phyloP scores from a whole-genome alignment of 1,140 invertebrate genomes.

The Drosophila orena region DNA sequence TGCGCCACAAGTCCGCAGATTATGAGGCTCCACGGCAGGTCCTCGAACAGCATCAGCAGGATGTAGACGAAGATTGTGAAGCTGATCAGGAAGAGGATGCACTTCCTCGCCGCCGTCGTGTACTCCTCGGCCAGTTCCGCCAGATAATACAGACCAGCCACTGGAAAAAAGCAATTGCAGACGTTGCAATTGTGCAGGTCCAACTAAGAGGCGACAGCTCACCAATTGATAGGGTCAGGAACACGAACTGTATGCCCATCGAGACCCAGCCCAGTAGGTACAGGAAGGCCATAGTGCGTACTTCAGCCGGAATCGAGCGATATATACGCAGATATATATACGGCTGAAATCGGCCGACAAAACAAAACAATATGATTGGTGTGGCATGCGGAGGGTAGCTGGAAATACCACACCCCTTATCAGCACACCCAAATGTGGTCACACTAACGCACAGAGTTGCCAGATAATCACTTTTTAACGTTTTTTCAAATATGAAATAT shows the following conservation, averaged over 20 bases:
- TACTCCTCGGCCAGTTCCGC: constrained; percentile 96
- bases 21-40: constrained; percentile 89
- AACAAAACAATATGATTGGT: constrained; percentile 62
- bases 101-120: constrained; percentile 90
- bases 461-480: no score
- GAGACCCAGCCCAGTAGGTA: constrained; percentile 87
- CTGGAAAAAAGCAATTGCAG: constrained; percentile 85
- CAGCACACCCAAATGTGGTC: no score
- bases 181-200: constrained; percentile 23
- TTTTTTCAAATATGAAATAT: no score
- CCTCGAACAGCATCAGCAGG: constrained; percentile 92
- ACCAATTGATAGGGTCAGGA: constrained; percentile 88
- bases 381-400: background rate
- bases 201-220: constrained; percentile 50
- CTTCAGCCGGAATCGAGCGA: background rate
- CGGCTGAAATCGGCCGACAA: constrained; percentile 34
- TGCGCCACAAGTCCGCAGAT: constrained; percentile 90
- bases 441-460: no score
- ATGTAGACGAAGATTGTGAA: constrained; percentile 89
- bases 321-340: constrained; percentile 22
- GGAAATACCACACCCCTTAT: no score
- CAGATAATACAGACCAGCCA: constrained; percentile 95
- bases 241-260: constrained; percentile 87
- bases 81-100: constrained; percentile 92
- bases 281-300: constrained; percentile 79